Conservation (phyloP, 2,113 vertebrate species). For the Archocentrus centrarchus region DNA sequence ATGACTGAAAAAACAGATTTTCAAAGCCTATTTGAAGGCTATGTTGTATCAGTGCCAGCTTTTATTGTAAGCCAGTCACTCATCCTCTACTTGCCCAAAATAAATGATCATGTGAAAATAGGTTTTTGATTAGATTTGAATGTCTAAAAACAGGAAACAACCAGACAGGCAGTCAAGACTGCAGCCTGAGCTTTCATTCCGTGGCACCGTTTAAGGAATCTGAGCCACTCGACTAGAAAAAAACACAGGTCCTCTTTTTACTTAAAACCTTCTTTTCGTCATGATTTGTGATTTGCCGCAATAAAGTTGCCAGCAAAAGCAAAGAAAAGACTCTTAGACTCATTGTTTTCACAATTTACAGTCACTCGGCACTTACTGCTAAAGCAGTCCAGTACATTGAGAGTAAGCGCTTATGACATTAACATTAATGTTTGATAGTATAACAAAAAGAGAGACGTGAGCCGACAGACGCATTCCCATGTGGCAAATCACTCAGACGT, state of each 20-base stretch:
- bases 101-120: neutral
- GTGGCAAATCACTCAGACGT: constrained; percentile 57
- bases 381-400: constrained; percentile 1
- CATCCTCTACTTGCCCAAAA: neutral
- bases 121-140: neutral
- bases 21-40: neutral
- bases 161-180: constrained; percentile 5
- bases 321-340: constrained; percentile 16
- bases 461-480: constrained; percentile 23
- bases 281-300: constrained; percentile 41
- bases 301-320: constrained; percentile 17
- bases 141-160: neutral
- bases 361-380: neutral
- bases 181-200: constrained; percentile 1
- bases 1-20: neutral
- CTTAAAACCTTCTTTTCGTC: constrained; percentile 5
- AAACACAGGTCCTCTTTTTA: constrained; percentile 46
- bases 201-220: constrained; percentile 45
- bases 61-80: neutral
- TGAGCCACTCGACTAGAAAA: constrained; percentile 8
- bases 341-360: constrained; percentile 12
- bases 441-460: constrained; percentile 30
- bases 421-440: constrained; percentile 24
- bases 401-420: constrained; percentile 8
- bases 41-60: neutral